Conservation (phyloP, 2,113 vertebrate species). For the Dolichotis patagonum region DNA sequence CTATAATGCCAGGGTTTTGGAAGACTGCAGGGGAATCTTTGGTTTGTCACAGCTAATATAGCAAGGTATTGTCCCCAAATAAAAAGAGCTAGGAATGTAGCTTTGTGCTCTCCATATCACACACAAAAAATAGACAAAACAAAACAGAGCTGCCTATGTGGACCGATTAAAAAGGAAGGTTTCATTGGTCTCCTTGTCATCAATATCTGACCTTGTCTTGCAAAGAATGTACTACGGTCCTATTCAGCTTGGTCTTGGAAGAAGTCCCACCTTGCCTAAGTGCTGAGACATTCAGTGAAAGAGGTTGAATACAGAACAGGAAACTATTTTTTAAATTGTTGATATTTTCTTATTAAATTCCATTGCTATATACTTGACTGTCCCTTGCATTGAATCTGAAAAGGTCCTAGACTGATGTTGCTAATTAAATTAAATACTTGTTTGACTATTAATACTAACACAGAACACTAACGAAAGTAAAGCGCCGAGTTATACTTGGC, state of each 20-base stretch:
- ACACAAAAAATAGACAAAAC: neutral
- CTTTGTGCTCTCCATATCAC: neutral
- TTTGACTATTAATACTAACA: neutral
- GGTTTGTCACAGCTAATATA: neutral
- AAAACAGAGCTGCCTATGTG: neutral
- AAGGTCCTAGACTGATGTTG: neutral
- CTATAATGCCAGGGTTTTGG: neutral
- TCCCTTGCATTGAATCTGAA: neutral
- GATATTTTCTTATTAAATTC: neutral
- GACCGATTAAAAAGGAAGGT: neutral
- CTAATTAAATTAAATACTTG: neutral
- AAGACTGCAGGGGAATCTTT: neutral
- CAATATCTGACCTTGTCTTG: neutral
- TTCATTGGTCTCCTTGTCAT: neutral
- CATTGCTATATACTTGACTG: neutral
- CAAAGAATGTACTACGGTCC: neutral
- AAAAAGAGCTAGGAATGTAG: neutral
- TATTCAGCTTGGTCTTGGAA: neutral
- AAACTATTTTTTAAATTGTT: neutral
- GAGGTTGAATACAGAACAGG: neutral
- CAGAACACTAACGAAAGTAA: neutral
- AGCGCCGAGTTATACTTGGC: neutral
- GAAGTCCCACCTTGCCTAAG: neutral
- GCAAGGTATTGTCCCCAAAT: neutral
- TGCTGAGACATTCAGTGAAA: neutral